Conservation (phyloP, 2,113 vertebrate species). For the Azemiops feae region DNA sequence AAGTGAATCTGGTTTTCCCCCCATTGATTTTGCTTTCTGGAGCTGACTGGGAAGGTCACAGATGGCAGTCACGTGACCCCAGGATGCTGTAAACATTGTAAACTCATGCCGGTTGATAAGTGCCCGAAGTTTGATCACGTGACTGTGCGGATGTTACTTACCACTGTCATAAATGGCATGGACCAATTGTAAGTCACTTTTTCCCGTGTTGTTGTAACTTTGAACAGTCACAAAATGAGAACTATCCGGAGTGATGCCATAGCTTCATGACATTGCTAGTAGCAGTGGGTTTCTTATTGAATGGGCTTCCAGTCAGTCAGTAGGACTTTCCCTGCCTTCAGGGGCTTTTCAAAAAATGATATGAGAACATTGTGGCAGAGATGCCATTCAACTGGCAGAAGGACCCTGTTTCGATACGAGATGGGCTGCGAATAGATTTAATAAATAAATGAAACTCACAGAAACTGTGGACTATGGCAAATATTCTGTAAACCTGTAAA, state of each 20-base stretch:
- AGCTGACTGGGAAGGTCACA: background rate
- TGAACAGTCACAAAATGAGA: background rate
- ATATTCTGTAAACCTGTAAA: background rate
- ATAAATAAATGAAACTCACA: background rate
- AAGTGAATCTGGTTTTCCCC: background rate
- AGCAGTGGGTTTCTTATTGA: background rate
- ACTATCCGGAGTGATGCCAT: background rate
- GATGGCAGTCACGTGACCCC: background rate
- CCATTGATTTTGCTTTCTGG: background rate
- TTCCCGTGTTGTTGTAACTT: background rate
- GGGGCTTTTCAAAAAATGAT: background rate
- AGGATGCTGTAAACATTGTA: background rate
- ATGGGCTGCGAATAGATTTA: background rate
- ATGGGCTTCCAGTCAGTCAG: background rate
- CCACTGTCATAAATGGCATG: fast-evolving
- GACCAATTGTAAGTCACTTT: background rate
- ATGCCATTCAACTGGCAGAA: background rate
- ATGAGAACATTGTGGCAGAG: background rate
- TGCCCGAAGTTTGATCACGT: background rate
- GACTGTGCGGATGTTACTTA: background rate
- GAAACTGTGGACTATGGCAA: background rate
- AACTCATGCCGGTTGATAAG: background rate
- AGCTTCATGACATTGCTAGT: background rate
- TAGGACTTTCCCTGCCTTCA: background rate
- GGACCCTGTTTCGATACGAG: background rate